These are phyloP conservation scores for Carpatolechia fugitivella DNA, from an alignment of 2,888 invertebrate species.

Conservation along the genomic window DNA sequence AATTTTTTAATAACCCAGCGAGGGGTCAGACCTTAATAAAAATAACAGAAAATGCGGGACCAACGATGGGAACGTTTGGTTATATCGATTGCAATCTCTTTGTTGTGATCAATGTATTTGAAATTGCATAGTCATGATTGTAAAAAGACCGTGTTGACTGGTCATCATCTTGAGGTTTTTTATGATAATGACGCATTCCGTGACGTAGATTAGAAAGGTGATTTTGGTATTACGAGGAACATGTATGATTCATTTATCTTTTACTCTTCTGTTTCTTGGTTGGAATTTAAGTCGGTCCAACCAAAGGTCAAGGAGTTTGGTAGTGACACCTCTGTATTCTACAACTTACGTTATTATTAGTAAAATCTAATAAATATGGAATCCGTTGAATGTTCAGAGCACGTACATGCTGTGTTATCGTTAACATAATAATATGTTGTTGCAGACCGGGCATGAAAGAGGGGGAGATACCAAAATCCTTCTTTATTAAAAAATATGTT, in stretches of 20 bases:
- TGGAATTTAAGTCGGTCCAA: neutral
- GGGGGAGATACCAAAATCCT: no score
- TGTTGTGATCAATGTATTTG: constrained; percentile 22
- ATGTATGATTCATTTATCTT: constrained; percentile 11
- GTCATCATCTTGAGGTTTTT: constrained; percentile 8
- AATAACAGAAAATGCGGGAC: constrained; percentile 16
- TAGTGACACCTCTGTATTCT: no score
- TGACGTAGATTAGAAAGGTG: neutral
- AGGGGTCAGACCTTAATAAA: constrained; percentile 30
- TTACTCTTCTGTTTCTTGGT: neutral
- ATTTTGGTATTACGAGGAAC: neutral
- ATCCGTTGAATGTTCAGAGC: no score
- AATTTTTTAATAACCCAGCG: constrained; percentile 40
- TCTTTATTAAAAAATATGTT: no score
- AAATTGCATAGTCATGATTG: constrained; percentile 7
- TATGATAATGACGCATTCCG: constrained; percentile 23
- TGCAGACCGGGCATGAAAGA: no score
- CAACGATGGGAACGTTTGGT: constrained; percentile 28
- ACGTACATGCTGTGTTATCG: no score
- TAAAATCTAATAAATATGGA: no score
- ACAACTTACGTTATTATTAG: no score
- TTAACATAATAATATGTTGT: no score
- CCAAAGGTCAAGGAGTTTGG: neutral
- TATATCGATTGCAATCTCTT: constrained; percentile 27
- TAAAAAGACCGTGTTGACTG: constrained; percentile 22